Evolutionary conservation across 2,797 vertebrate species (phyloP), one percentile per base, ranked within the genome.

Genomic region (Psittacula derbiana): DNA sequence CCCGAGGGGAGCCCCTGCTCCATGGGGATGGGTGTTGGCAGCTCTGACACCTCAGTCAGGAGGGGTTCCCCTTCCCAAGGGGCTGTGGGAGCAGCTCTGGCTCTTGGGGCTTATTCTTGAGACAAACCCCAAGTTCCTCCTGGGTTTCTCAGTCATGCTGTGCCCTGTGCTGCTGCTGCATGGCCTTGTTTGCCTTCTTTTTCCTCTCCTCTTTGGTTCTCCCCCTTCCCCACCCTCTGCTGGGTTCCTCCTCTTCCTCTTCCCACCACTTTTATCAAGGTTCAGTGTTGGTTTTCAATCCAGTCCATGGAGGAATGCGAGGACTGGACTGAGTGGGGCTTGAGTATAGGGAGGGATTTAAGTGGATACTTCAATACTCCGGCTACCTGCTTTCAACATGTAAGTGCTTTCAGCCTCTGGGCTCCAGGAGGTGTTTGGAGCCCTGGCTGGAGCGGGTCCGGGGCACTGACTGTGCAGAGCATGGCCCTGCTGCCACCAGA

Each of bases 41-140:
- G 19, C 57, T 71, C 50, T 28, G 3, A 30, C 0, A 0, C 60
- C 75, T 31, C 5, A 41, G 10, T 16, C 15, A 1, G 2, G 53
- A 38, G 33, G 60, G 23, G 40, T 75, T 7, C 47, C 40, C 0
- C 18, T 40, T 50, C 20, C 40, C 8, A 27, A 30, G 11, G n/a
- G 0, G 1, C 43, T 50, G 12, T 21, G 55, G 23, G 28, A 41
- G 8, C 3, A 1, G 4, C 60, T 52, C n/a, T 33, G 28, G 5
- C 69, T 7, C 75, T 9, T 14, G 40, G 40, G 33, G 14, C 11
- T 87, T 43, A 28, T 88, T 74, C 52, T 88, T 76, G 24, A 46
- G 65, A 57, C 78, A 55, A 78, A 23, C 3, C 44, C 27, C 40
- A 14, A 41, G 41, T 88, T 83, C 66, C 70, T 62, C 2, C 0